Conservation (phyloP, 2,797 vertebrate species). For the Cyclura pinguis region DNA sequence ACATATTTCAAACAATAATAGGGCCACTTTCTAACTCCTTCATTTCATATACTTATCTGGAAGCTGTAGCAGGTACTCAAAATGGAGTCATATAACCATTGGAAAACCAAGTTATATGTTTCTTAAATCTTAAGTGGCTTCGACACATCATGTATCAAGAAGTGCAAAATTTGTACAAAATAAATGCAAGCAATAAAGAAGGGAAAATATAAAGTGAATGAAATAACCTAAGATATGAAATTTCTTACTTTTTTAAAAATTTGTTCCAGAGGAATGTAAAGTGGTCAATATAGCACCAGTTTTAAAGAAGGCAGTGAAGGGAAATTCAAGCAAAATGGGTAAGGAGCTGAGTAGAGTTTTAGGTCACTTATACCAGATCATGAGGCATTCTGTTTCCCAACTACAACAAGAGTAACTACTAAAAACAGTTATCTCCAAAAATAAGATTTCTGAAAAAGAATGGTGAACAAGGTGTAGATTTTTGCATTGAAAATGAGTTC, state of each 20-base stretch:
- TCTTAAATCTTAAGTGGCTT: neutral
- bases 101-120: neutral
- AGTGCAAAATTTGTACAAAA: neutral
- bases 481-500: too few relatives aligned
- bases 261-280: neutral
- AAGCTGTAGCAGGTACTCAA: neutral
- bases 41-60: neutral
- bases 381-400: neutral
- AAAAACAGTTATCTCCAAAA: too few relatives aligned
- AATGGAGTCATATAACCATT: neutral
- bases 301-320: neutral
- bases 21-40: neutral
- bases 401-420: neutral
- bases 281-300: neutral
- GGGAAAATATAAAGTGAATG: neutral
- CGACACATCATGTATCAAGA: neutral
- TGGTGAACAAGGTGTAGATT: too few relatives aligned
- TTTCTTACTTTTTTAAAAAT: neutral
- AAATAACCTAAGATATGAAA: neutral
- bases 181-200: neutral
- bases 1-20: neutral
- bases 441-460: too few relatives aligned
- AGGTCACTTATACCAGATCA: neutral
- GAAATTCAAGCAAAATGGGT: neutral
- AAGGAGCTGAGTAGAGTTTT: neutral